Percentiles rank a stretch among this genome's conserved stretches.
Conservation (phyloP, 2,888 invertebrate species). For the Agriopis marginaria region DNA sequence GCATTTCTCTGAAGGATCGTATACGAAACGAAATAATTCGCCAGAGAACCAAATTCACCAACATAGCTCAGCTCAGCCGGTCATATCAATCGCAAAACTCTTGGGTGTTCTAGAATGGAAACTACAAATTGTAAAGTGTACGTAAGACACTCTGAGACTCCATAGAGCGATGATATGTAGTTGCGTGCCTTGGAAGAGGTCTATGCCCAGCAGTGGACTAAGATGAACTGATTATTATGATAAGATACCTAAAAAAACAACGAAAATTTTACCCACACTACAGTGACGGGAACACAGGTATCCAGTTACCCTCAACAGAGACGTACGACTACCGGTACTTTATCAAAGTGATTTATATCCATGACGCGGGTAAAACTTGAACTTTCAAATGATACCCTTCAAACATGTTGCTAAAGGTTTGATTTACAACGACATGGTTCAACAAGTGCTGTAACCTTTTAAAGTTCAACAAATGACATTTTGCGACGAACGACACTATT, state of each 20-base stretch:
- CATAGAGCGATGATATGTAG: too few relatives aligned
- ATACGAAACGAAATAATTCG: too few relatives aligned
- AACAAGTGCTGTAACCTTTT: conserved; percentile 64
- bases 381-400: conserved; percentile 73
- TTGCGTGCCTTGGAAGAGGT: too few relatives aligned
- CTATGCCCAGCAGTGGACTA: too few relatives aligned
- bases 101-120: too few relatives aligned
- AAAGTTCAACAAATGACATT: conserved; percentile 82
- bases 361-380: conserved; percentile 56
- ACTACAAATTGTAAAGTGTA: too few relatives aligned
- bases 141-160: too few relatives aligned
- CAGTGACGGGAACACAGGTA: not conserved
- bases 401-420: conserved; percentile 64
- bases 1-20: too few relatives aligned
- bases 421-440: conserved; percentile 77
- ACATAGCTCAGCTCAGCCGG: too few relatives aligned
- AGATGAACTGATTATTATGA: too few relatives aligned
- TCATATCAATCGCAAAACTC: too few relatives aligned
- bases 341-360: conserved; percentile 47
- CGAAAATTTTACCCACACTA: not conserved
- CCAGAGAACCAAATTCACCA: too few relatives aligned
- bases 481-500: conserved; percentile 71
- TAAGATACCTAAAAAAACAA: not conserved
- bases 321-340: conserved; percentile 32
- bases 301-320: conserved; percentile 20